Percentiles rank a stretch among this genome's conserved stretches.
Evolutionary conservation across 2,113 vertebrate species (phyloP).

Genomic region (Protomyctophum bolini): DNA sequence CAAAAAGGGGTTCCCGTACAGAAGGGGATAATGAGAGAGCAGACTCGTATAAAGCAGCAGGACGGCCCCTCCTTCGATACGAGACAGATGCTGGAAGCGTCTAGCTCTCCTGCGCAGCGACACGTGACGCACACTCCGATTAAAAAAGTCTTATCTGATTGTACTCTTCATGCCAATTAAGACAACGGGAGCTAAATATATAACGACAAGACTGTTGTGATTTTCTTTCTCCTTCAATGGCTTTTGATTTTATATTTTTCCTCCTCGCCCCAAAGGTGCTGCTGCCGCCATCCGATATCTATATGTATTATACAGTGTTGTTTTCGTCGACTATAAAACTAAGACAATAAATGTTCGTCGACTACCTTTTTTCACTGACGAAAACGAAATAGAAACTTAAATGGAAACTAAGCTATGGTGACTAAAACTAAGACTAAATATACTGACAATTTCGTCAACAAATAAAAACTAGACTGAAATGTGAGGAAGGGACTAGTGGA

Average conservation of each 20-base stretch:
- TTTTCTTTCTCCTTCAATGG: constrained; percentile 69
- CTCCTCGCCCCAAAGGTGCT: constrained; percentile 19
- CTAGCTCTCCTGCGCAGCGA: constrained; percentile 54
- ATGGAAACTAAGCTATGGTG: no score
- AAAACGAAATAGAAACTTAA: no score
- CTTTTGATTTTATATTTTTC: constrained; percentile 58
- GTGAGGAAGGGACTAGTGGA: no score
- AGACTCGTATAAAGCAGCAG: not conserved
- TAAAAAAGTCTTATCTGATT: constrained; percentile 72
- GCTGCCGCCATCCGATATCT: constrained; percentile 36
- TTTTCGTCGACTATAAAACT: no score
- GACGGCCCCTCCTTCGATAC: constrained; percentile 25
- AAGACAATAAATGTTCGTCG: no score
- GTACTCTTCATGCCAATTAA: constrained; percentile 77
- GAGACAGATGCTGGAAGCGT: constrained; percentile 35
- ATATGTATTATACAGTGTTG: constrained; percentile 2
- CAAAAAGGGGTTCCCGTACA: no score
- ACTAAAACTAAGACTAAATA: no score
- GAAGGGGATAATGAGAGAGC: constrained; percentile 12
- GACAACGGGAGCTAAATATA: constrained; percentile 70
- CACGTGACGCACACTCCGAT: constrained; percentile 52
- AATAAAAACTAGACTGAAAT: no score
- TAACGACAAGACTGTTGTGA: constrained; percentile 57
- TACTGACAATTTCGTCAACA: no score
- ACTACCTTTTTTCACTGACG: no score